Evolutionary conservation across 2,113 vertebrate species (phyloP).

Genomic region (Pelodiscus sinensis): DNA sequence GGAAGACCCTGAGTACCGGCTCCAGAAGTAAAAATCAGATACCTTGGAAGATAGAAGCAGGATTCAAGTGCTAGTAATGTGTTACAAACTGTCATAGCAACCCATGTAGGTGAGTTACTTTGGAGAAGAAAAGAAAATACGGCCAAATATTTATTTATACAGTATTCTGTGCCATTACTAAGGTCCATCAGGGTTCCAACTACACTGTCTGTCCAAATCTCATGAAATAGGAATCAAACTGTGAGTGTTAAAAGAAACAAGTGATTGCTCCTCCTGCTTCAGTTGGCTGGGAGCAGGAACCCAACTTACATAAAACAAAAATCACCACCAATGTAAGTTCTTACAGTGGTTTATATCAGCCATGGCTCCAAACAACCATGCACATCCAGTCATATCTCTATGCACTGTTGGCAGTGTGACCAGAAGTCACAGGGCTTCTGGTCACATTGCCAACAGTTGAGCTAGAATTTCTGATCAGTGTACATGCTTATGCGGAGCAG

Average conservation of each 20-base stretch:
- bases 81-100: neutral
- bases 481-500: neutral
- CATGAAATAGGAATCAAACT: neutral
- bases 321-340: neutral
- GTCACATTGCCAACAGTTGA: neutral
- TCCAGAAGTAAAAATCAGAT: neutral
- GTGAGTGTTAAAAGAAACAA: neutral
- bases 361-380: neutral
- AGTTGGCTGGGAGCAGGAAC: neutral
- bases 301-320: neutral
- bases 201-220: neutral
- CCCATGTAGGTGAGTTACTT: neutral
- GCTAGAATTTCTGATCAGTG: neutral
- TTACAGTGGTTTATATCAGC: neutral
- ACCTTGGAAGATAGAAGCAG: neutral
- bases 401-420: too few species aligned
- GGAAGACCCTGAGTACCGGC: neutral
- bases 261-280: neutral
- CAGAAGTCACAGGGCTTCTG: neutral
- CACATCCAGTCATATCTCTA: too few species aligned
- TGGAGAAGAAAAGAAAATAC: neutral
- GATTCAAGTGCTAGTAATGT: neutral
- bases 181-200: neutral
- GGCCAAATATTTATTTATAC: neutral
- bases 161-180: neutral